Evolutionary conservation across 2,888 invertebrate species (phyloP), one percentile per base, ranked within the genome.

Genomic region (Cactoblastis cactorum): DNA sequence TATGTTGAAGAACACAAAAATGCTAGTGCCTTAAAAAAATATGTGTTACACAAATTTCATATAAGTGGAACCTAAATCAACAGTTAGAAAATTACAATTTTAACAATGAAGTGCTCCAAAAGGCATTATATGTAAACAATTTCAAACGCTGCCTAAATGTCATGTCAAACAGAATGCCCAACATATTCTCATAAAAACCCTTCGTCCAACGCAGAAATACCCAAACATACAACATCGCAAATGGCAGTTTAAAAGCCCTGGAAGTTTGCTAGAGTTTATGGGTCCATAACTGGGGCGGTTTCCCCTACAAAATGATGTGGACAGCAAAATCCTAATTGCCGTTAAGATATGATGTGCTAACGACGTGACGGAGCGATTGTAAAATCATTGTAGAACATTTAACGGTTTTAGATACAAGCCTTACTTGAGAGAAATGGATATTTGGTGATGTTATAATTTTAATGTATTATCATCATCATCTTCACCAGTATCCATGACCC

Each of bases 241-340:
- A 75, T 67, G 53, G 65, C 56, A 62, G 62, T 69, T 72, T 65
- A 66, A 74, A 71, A 71, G 61, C 62, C 55, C 59, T 68, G 58
- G 55, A 67, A 65, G 63, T 67, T 67, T 48, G 58, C 59, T 54
- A 63, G 66, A 70, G 59, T 72, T 71, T 67, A 69, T 65, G 61
- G 56, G 52, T 59, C 56, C 55, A 55, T 54, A 67, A 74, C 55
- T 67, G 59, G 58, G 56, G 60, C 52, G 56, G 59, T 65, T 70
- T 71, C 58, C 64, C 57, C n/a, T 33, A 17, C 41, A 41, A 41
- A 37, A 41, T 39, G 33, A 39, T 41, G 28, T 49, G 49, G 32
- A 19, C 19, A 41, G 41, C 33, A 19, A 14, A 22, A 33, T 17
- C 22, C 22, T 22, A 22, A 39, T 14, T 15, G 48, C 17, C 24